Percentiles rank a stretch among this genome's conserved stretches.
Conservation (phyloP, 1,140 invertebrate genomes). For the Amphibalanus amphitrite region DNA sequence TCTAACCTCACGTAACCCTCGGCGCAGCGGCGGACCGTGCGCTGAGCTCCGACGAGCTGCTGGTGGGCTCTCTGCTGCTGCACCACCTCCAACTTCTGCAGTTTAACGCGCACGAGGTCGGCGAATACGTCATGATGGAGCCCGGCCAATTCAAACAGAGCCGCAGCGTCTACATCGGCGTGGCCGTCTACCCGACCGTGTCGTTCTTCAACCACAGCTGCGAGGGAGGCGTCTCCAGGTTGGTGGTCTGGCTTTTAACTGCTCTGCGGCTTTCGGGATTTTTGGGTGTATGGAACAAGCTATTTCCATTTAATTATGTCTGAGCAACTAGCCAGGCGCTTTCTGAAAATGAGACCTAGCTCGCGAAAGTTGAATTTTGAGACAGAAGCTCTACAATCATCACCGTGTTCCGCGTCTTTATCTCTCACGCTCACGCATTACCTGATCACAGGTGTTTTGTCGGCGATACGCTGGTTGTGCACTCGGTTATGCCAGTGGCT, state of each 20-base stretch:
- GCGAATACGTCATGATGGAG: constrained; percentile 35
- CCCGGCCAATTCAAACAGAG: constrained; percentile 12
- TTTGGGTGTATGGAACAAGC: not conserved
- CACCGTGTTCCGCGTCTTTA: not conserved
- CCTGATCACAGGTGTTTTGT: constrained; percentile 71
- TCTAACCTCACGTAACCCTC: too few species aligned
- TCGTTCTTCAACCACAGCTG: constrained; percentile 87
- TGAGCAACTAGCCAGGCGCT: too few species aligned
- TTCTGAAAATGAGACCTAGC: too few species aligned
- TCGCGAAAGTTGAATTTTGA: not conserved
- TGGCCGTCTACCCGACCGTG: constrained; percentile 67
- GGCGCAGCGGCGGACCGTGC: constrained; percentile 20
- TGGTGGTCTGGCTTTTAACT: too few species aligned
- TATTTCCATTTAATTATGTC: not conserved
- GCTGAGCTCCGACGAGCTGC: constrained; percentile 34
- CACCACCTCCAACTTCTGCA: constrained; percentile 70
- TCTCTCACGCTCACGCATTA: not conserved
- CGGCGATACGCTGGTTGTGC: constrained; percentile 54
- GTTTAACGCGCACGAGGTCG: constrained; percentile 84
- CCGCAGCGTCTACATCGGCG: constrained; percentile 50
- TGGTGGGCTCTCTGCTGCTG: constrained; percentile 52
- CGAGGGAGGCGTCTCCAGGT: constrained; percentile 69
- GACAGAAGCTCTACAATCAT: not conserved
- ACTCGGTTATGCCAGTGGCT: constrained; percentile 52
- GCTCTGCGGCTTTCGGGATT: not conserved